Conservation (phyloP, 2,113 vertebrate species). For the Burhinus oedicnemus region DNA sequence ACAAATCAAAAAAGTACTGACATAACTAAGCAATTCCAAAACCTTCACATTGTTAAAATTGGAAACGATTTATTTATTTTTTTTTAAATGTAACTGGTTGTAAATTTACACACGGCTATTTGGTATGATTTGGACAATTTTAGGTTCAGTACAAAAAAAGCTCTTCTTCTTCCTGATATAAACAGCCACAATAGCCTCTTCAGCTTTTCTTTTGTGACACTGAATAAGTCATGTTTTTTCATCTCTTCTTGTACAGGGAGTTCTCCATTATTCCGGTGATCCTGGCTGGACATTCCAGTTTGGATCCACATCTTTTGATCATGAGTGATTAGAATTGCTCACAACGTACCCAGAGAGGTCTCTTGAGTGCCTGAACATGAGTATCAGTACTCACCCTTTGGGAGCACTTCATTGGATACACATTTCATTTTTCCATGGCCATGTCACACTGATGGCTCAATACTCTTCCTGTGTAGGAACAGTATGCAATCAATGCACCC, state of each 20-base stretch:
- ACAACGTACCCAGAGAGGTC: neutral
- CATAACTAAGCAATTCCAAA: neutral
- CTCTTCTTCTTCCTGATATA: neutral
- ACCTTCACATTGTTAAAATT: fast-evolving
- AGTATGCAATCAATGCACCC: neutral
- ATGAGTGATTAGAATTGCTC: neutral
- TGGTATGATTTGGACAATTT: neutral
- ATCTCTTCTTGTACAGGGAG: neutral
- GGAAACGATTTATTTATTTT: neutral
- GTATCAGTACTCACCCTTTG: neutral
- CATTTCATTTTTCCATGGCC: neutral
- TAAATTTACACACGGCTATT: neutral
- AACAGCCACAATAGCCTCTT: neutral
- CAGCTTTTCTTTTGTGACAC: neutral
- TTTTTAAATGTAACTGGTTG: neutral
- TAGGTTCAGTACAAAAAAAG: neutral
- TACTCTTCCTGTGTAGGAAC: neutral
- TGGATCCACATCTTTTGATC: neutral
- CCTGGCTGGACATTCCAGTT: neutral
- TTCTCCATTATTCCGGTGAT: neutral
- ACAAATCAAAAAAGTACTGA: neutral
- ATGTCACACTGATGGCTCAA: neutral
- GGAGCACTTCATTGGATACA: neutral
- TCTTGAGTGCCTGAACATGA: neutral
- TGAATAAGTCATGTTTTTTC: neutral